A percentile compares a stretch with the other conserved stretches of the same genome.
These are phyloP conservation scores for Campoplex nolae DNA, from an alignment of 2,888 invertebrate genomes.

Conservation along the genomic window DNA sequence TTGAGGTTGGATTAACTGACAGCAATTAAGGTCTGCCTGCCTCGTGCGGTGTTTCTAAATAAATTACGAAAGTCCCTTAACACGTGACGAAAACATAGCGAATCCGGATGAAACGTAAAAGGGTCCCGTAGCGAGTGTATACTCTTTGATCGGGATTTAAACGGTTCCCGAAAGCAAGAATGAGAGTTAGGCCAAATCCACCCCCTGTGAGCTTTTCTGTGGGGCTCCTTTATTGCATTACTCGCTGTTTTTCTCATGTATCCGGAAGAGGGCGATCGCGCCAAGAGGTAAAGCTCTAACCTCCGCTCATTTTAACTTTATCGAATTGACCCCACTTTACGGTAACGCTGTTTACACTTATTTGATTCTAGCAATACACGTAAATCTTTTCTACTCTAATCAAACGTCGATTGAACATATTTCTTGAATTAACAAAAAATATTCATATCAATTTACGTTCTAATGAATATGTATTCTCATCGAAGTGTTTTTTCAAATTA, in stretches of 20 bases:
- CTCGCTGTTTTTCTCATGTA: constrained; percentile 77
- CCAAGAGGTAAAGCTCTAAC: constrained; percentile 66
- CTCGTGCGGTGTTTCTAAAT: constrained; percentile 68
- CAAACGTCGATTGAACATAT: constrained; percentile 6
- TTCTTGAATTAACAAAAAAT: background rate
- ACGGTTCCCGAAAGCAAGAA: constrained; percentile 72
- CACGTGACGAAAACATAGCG: constrained; percentile 61
- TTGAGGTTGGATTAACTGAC: constrained; percentile 78
- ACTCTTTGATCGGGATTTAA: constrained; percentile 74
- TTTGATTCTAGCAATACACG: constrained; percentile 13
- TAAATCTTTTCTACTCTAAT: constrained; percentile 1
- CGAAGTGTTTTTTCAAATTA: background rate
- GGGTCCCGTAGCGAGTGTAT: constrained; percentile 43
- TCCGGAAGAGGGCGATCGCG: constrained; percentile 46
- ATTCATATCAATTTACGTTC: background rate
- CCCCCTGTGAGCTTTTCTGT: constrained; percentile 56
- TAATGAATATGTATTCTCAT: background rate
- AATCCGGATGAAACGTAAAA: constrained; percentile 57
- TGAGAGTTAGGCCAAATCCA: constrained; percentile 56
- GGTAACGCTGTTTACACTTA: constrained; percentile 35
- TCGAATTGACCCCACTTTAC: constrained; percentile 74
- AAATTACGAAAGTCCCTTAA: constrained; percentile 73
- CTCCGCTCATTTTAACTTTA: constrained; percentile 66
- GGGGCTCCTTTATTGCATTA: constrained; percentile 80
- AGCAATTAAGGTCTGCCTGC: constrained; percentile 79